phyloP scores from a whole-genome alignment of 2,113 vertebrate genomes.

The Muntiacus reevesi region DNA sequence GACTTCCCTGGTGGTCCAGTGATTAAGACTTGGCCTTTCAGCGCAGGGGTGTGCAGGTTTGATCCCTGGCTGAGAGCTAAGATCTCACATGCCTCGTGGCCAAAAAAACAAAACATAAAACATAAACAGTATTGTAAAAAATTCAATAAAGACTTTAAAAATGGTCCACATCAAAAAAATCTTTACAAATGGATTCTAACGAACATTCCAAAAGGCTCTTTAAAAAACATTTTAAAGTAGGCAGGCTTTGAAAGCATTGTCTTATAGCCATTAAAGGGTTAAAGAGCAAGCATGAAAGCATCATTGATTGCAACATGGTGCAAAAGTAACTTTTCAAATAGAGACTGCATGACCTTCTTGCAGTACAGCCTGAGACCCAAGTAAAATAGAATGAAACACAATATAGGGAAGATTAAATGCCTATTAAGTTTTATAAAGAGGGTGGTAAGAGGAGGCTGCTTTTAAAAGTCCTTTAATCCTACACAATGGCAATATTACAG shows the following conservation, averaged over 20 bases:
- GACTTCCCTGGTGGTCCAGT: neutral
- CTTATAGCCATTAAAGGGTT: neutral
- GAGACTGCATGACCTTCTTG: neutral
- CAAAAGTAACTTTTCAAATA: slow-evolving; percentile 40
- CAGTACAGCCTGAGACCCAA: neutral
- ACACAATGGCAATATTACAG: neutral
- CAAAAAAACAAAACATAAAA: neutral
- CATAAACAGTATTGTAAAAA: neutral
- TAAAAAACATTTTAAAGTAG: neutral
- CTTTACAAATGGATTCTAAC: neutral
- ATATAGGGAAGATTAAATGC: neutral
- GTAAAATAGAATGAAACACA: slow-evolving; percentile 7
- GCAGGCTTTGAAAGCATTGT: neutral
- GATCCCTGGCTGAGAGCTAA: neutral
- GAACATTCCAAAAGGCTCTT: neutral
- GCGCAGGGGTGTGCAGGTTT: neutral
- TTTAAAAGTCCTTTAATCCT: neutral
- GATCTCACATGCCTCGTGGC: neutral
- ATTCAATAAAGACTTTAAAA: neutral
- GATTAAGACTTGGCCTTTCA: neutral
- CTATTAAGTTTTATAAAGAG: neutral
- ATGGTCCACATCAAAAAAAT: neutral
- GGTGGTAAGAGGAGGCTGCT: neutral
- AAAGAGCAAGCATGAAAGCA: slow-evolving; percentile 31
- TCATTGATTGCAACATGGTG: neutral